A percentile compares a stretch with the other conserved stretches of the same genome.
Evolutionary conservation across 2,888 invertebrate genomes (phyloP).

Genomic region (Atherix ibis): DNA sequence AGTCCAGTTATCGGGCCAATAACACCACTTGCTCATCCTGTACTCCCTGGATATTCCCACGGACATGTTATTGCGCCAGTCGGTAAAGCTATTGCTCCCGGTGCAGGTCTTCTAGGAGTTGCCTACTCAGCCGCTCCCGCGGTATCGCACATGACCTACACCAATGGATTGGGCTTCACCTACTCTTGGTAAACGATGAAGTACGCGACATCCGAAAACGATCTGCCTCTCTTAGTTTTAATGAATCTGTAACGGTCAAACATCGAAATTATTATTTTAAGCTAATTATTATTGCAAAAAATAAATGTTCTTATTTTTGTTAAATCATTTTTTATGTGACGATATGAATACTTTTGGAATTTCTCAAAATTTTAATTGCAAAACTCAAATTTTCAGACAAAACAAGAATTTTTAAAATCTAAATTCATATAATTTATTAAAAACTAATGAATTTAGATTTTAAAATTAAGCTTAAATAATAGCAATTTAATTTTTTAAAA

Average conservation of each 20-base stretch:
- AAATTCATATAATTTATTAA: too few species aligned
- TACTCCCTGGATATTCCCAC: conserved; percentile 12
- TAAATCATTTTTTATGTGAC: too few species aligned
- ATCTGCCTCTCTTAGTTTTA: neutral
- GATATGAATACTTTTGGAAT: too few species aligned
- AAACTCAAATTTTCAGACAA: too few species aligned
- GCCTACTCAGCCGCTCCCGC: conserved; percentile 44
- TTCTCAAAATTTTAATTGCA: too few species aligned
- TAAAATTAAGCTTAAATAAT: too few species aligned
- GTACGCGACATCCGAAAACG: neutral
- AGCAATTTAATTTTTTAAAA: too few species aligned
- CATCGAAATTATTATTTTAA: conserved; percentile 8
- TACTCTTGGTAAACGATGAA: conserved; percentile 37
- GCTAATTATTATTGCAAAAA: conserved; percentile 5
- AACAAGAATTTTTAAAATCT: too few species aligned
- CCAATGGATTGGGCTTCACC: conserved; percentile 38
- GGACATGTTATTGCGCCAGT: conserved; percentile 13
- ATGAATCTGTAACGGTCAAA: conserved; percentile 11
- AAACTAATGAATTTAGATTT: too few species aligned
- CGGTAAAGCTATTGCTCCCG: conserved; percentile 28
- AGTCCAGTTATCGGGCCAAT: neutral
- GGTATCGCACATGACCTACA: conserved; percentile 44
- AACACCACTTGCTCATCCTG: conserved; percentile 20
- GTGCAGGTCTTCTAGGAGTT: conserved; percentile 40
- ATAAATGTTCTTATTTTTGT: too few species aligned